phyloP scores from a whole-genome alignment of 1,140 invertebrate genomes.

The Aphis gossypii region DNA sequence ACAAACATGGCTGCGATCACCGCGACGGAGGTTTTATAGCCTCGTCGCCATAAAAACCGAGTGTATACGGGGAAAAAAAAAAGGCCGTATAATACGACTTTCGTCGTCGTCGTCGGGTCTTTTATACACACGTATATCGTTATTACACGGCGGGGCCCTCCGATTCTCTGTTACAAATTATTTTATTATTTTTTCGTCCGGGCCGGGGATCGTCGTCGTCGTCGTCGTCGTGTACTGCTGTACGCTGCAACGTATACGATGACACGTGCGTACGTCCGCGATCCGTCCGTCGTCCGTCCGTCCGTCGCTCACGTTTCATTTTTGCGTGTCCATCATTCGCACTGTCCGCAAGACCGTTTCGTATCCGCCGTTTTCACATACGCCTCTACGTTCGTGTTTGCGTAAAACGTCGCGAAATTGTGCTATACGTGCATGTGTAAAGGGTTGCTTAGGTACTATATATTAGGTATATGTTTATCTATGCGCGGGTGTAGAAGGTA shows the following conservation, averaged over 20 bases:
- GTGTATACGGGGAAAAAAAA: neutral
- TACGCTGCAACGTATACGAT: neutral
- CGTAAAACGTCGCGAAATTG: neutral
- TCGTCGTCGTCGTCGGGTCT: conserved; percentile 3
- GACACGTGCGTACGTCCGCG: conserved; percentile 29
- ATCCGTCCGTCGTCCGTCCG: neutral
- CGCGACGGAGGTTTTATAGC: conserved; percentile 12
- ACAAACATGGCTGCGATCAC: conserved; percentile 12
- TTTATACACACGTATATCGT: neutral
- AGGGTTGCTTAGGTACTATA: neutral
- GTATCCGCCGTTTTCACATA: neutral
- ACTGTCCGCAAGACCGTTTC: neutral
- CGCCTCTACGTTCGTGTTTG: neutral
- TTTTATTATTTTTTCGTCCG: conserved; percentile 39
- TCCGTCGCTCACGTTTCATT: neutral
- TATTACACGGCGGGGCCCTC: neutral
- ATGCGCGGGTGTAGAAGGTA: neutral
- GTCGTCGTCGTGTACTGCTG: neutral
- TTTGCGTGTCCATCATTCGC: neutral
- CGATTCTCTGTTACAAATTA: conserved; percentile 25
- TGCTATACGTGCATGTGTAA: neutral
- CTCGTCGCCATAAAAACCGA: conserved; percentile 32
- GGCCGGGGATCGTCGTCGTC: neutral
- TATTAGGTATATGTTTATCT: neutral
- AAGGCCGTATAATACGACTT: conserved; percentile 17